Evolutionary conservation across 2,113 vertebrate species (phyloP).

Genomic region (Alectura lathami): DNA sequence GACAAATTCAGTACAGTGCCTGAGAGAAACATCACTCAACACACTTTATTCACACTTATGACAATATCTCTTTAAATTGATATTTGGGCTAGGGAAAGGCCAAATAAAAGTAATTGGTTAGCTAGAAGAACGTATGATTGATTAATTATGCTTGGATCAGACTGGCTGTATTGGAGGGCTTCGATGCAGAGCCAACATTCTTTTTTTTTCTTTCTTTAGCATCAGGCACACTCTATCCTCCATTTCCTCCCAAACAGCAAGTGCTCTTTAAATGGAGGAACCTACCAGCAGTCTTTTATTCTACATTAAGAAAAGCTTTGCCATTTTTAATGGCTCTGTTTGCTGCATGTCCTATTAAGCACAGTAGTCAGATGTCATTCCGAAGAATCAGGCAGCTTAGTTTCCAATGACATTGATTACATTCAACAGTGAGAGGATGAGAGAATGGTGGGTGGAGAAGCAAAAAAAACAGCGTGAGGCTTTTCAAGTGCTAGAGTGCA

Average conservation of each 20-base stretch:
- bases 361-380: conserved; percentile 58
- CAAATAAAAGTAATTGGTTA: not conserved
- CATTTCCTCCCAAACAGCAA: conserved; percentile 62
- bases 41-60: not conserved
- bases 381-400: conserved; percentile 39
- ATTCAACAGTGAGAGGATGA: conserved; percentile 33
- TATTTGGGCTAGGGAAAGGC: not conserved
- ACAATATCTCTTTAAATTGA: not conserved
- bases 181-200: not conserved
- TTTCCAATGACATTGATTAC: conserved; percentile 56
- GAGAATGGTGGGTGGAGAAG: conserved; percentile 46
- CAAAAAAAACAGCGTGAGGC: conserved; percentile 39
- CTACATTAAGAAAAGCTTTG: conserved; percentile 49
- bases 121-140: not conserved
- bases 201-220: conserved; percentile 20
- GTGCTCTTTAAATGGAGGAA: conserved; percentile 55
- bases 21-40: not conserved
- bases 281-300: conserved; percentile 59
- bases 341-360: conserved; percentile 59
- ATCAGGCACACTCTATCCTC: conserved; percentile 16
- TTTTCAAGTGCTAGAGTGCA: too few species aligned
- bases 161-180: not conserved
- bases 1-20: conserved; percentile 3
- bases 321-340: conserved; percentile 55
- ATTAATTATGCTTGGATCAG: not conserved